phyloP scores from a whole-genome alignment of 1,140 invertebrate genomes.

The Drosophila lowei region DNA sequence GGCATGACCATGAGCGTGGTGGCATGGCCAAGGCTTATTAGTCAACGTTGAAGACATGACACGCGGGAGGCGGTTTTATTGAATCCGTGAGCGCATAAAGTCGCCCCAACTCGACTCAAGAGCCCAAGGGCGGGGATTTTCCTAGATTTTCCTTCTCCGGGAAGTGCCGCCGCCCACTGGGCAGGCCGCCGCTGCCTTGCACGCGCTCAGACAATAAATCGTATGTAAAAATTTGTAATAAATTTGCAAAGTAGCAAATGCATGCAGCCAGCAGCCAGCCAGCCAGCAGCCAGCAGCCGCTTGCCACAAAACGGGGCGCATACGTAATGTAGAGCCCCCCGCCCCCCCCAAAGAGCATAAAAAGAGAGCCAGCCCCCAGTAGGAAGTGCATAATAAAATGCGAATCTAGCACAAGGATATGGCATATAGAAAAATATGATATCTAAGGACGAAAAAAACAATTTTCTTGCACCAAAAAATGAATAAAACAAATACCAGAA shows the following conservation, averaged over 20 bases:
- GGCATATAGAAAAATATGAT: conserved; percentile 41
- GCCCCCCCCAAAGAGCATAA: neutral
- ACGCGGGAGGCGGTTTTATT: conserved; percentile 53
- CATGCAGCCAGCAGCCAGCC: conserved; percentile 46
- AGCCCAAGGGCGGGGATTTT: neutral
- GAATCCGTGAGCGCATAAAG: conserved; percentile 53
- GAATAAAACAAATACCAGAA: conserved; percentile 49
- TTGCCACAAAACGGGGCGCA: conserved; percentile 53
- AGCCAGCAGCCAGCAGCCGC: conserved; percentile 23
- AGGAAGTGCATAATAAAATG: conserved; percentile 70
- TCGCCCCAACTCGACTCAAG: conserved; percentile 2
- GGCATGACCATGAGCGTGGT: conserved; percentile 40
- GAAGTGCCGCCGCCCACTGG: conserved; percentile 30
- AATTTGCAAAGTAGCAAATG: conserved; percentile 80
- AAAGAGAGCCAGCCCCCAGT: conserved; percentile 20
- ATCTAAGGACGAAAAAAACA: conserved; percentile 48
- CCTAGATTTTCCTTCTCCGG: conserved; percentile 1
- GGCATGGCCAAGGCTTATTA: conserved; percentile 68
- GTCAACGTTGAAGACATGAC: conserved; percentile 63
- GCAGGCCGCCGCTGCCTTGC: neutral
- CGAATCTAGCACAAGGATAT: conserved; percentile 70
- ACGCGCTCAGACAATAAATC: conserved; percentile 74
- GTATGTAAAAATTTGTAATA: conserved; percentile 81
- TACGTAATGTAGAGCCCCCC: conserved; percentile 64
- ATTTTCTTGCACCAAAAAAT: conserved; percentile 36